Conservation (phyloP, 2,888 invertebrate species). For the Cyclophora punctaria region DNA sequence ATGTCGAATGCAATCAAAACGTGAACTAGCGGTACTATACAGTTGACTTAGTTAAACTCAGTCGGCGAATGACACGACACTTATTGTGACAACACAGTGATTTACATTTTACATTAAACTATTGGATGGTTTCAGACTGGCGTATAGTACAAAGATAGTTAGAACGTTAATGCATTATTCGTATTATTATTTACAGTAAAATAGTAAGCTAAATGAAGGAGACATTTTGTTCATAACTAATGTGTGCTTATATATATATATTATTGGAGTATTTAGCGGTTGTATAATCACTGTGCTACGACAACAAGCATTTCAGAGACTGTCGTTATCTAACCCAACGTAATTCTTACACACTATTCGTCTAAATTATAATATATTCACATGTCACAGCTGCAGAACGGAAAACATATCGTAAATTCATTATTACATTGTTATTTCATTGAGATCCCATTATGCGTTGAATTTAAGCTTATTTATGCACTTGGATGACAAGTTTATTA, state of each 20-base stretch:
- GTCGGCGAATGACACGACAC: conserved; percentile 35
- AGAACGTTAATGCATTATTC: too few relatives aligned
- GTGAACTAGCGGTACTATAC: conserved; percentile 33
- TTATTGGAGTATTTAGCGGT: too few relatives aligned
- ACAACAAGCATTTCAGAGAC: too few relatives aligned
- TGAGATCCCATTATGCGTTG: conserved; percentile 56
- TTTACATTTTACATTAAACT: too few relatives aligned
- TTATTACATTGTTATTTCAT: conserved; percentile 39
- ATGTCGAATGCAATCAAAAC: conserved; percentile 26
- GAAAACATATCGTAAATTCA: conserved; percentile 47
- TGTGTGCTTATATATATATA: too few relatives aligned
- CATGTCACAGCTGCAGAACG: conserved; percentile 69
- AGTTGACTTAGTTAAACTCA: conserved; percentile 42
- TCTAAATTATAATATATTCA: conserved; percentile 35
- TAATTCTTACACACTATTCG: conserved; percentile 38
- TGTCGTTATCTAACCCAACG: conserved; percentile 3
- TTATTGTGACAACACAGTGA: conserved; percentile 10
- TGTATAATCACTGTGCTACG: too few relatives aligned
- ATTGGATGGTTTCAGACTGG: too few relatives aligned
- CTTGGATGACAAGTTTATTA: conserved; percentile 16
- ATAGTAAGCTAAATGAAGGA: too few relatives aligned
- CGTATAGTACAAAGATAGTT: too few relatives aligned
- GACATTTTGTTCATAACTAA: too few relatives aligned
- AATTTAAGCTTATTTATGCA: conserved; percentile 11
- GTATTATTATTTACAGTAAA: too few relatives aligned